Percentiles rank a stretch among this genome's conserved stretches.
phyloP scores from a whole-genome alignment of 2,888 invertebrate genomes.

The Orchesella flavescens region DNA sequence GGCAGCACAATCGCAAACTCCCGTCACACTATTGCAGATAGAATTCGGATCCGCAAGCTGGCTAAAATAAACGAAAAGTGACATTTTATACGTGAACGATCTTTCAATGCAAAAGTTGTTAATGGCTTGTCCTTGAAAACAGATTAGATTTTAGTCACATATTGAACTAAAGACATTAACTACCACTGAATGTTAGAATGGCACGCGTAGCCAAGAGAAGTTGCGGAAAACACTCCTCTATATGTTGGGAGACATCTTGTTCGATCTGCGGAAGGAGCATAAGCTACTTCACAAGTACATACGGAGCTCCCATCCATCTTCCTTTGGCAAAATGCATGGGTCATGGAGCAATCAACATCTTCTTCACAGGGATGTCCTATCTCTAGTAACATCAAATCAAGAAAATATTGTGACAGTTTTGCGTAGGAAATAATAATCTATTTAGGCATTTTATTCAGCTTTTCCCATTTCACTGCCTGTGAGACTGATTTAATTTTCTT shows the following conservation, averaged over 20 bases:
- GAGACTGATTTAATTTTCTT: too few species aligned
- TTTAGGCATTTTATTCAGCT: too few species aligned
- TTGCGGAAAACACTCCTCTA: constrained; percentile 76
- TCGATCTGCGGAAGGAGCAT: constrained; percentile 73
- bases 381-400: constrained; percentile 53
- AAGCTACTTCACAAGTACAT: constrained; percentile 71
- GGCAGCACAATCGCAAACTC: constrained; percentile 76
- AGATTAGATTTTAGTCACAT: background rate
- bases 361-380: constrained; percentile 70
- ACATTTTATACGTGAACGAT: too few species aligned
- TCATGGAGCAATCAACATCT: constrained; percentile 69
- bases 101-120: background rate
- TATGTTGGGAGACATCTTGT: constrained; percentile 72
- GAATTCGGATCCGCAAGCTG: constrained; percentile 85
- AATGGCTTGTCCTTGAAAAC: background rate
- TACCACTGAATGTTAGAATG: constrained; percentile 83
- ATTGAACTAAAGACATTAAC: background rate
- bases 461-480: too few species aligned
- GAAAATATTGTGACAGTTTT: background rate
- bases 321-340: constrained; percentile 70
- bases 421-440: too few species aligned
- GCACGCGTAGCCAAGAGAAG: constrained; percentile 84
- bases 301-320: constrained; percentile 71
- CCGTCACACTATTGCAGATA: constrained; percentile 79
- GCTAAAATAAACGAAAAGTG: constrained; percentile 44